A percentile compares a stretch with the other conserved stretches of the same genome.
phyloP scores from a whole-genome alignment of 2,888 invertebrate species.

The Chalcis sispes region DNA sequence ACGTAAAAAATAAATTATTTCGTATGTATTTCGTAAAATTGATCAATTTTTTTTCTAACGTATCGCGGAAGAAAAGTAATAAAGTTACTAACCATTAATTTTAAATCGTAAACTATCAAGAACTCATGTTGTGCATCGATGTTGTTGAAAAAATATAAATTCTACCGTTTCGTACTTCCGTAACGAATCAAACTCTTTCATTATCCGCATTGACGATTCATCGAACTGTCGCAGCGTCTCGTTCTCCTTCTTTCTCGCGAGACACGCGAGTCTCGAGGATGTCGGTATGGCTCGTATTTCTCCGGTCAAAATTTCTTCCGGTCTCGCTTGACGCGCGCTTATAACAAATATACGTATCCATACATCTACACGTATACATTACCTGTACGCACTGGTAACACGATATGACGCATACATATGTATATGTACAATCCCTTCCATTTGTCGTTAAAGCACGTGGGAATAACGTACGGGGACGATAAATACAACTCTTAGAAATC shows the following conservation, averaged over 20 bases:
- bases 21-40: background rate
- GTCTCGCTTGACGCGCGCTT: constrained; percentile 47
- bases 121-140: no score
- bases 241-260: background rate
- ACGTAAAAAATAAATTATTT: background rate
- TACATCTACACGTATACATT: background rate
- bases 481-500: constrained; percentile 73
- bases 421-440: constrained; percentile 67
- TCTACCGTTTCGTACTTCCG: background rate
- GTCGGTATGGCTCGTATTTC: constrained; percentile 58
- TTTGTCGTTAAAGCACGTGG: constrained; percentile 69
- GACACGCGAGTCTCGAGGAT: background rate
- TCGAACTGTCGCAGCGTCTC: background rate
- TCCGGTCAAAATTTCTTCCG: constrained; percentile 73
- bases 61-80: no score
- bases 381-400: constrained; percentile 20
- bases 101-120: no score
- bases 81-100: no score
- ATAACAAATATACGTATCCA: background rate
- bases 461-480: constrained; percentile 70
- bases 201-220: constrained; percentile 21
- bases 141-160: no score
- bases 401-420: constrained; percentile 18
- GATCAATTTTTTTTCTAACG: background rate
- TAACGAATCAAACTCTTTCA: constrained; percentile 11